Conservation (phyloP, 2,113 vertebrate species). For the Tympanuchus pallidicinctus region DNA sequence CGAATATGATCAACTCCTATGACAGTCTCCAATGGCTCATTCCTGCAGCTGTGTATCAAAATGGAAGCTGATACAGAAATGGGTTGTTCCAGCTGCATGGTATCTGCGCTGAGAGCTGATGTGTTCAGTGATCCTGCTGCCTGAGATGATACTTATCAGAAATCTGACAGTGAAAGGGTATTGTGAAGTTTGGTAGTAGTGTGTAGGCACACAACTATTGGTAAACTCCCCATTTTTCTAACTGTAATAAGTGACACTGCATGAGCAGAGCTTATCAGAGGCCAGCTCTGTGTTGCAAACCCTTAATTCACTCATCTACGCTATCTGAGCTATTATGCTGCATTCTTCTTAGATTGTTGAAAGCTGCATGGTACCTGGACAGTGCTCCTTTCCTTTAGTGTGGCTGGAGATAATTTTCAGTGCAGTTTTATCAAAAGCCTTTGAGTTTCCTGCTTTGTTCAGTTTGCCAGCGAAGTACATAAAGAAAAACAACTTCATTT, state of each 20-base stretch:
- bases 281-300: background rate
- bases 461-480: background rate
- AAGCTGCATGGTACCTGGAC: background rate
- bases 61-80: background rate
- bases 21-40: background rate
- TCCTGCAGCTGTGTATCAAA: slow-evolving; percentile 19
- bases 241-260: no score
- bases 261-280: background rate
- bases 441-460: background rate
- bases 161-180: background rate
- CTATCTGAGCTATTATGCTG: background rate
- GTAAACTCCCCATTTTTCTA: background rate
- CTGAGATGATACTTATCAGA: slow-evolving; percentile 7
- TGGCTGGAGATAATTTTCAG: background rate
- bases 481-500: background rate
- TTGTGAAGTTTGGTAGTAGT: background rate
- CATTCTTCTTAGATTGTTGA: background rate
- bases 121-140: slow-evolving; percentile 43
- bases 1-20: background rate
- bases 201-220: background rate
- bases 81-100: background rate
- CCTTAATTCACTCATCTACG: background rate
- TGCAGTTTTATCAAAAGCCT: background rate
- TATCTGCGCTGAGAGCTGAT: background rate
- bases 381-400: background rate